Evolutionary conservation across 2,113 vertebrate genomes (phyloP).

Genomic region (Empidonax alnorum): DNA sequence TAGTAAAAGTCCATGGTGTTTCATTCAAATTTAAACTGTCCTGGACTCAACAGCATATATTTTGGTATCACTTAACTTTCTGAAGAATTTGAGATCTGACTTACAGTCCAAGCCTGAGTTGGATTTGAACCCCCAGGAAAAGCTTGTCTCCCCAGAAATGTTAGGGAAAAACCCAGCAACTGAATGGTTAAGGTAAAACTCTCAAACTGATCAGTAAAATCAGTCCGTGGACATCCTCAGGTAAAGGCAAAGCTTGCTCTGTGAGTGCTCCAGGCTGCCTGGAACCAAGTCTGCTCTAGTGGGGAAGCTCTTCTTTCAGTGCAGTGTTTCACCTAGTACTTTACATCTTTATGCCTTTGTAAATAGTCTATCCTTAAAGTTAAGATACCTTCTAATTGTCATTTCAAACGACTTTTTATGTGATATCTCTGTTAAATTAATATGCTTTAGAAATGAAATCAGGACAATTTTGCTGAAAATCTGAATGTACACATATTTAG

Average conservation of each 20-base stretch:
- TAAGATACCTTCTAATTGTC: neutral
- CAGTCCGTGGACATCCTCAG: neutral
- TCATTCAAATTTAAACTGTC: neutral
- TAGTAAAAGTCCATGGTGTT: neutral
- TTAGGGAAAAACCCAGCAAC: rapidly evolving
- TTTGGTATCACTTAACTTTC: neutral
- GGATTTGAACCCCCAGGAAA: neutral
- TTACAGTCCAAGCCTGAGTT: neutral
- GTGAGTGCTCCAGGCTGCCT: rapidly evolving
- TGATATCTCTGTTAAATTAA: neutral
- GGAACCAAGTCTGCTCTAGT: neutral
- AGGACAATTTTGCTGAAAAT: neutral
- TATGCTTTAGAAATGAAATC: neutral
- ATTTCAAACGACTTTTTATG: neutral
- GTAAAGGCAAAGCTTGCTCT: neutral
- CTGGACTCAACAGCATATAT: neutral
- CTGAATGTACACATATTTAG: neutral
- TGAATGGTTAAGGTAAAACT: neutral
- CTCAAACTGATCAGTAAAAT: neutral
- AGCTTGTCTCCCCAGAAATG: neutral
- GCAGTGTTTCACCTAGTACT: neutral
- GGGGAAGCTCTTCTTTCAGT: neutral
- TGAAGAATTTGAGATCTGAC: neutral
- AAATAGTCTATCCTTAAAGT: neutral
- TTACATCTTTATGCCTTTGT: neutral